Conservation (phyloP, 2,113 vertebrate species). For the Istiophorus platypterus region DNA sequence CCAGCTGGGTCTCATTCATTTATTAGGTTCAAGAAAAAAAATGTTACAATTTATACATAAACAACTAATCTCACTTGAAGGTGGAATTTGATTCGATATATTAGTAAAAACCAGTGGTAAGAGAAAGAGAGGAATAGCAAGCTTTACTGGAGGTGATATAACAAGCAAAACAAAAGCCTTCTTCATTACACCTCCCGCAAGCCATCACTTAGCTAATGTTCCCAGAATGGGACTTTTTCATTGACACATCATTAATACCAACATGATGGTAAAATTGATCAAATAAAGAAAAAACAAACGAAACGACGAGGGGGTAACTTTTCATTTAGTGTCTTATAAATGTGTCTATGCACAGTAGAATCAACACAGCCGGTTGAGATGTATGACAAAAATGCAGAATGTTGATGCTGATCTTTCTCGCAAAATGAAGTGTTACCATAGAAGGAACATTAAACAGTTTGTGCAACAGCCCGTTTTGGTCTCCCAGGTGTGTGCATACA, state of each 20-base stretch:
- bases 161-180: conserved; percentile 83
- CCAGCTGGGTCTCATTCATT: conserved; percentile 84
- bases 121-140: conserved; percentile 62
- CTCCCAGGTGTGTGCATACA: conserved; percentile 75
- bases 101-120: conserved; percentile 90
- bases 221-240: conserved; percentile 82
- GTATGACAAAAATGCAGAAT: conserved; percentile 15
- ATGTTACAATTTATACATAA: conserved; percentile 94
- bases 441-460: conserved; percentile 66
- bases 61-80: conserved; percentile 86
- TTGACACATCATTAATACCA: conserved; percentile 68
- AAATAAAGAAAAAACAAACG: conserved; percentile 34
- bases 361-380: conserved; percentile 15
- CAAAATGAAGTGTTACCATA: conserved; percentile 66
- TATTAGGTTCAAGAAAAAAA: conserved; percentile 92
- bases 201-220: conserved; percentile 85
- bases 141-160: conserved; percentile 66
- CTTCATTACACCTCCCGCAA: conserved; percentile 82
- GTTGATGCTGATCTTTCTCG: conserved; percentile 29
- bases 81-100: conserved; percentile 86
- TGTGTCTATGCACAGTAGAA: conserved; percentile 18
- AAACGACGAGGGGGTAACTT: conserved; percentile 29
- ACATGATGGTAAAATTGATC: conserved; percentile 65
- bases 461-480: conserved; percentile 71
- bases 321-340: conserved; percentile 55